Evolutionary conservation across 2,113 vertebrate genomes (phyloP).

Genomic region (Microtus pennsylvanicus): DNA sequence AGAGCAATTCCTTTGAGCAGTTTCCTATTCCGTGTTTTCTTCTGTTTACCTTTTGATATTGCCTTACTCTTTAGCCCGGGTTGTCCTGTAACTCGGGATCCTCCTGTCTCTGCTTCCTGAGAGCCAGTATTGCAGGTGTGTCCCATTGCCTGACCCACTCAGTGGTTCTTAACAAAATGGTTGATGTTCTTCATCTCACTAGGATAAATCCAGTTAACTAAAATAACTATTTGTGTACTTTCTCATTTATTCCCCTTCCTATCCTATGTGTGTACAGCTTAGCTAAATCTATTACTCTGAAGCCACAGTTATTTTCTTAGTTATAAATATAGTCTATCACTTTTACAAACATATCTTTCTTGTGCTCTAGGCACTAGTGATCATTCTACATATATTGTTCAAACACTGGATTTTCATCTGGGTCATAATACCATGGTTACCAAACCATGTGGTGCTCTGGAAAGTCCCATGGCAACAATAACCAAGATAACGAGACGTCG

Average conservation of each 20-base stretch:
- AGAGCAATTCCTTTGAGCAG: background rate
- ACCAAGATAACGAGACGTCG: slow-evolving; percentile 97
- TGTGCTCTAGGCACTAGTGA: slow-evolving; percentile 92
- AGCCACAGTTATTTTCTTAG: slow-evolving; percentile 15
- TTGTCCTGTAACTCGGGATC: background rate
- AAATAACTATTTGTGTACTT: background rate
- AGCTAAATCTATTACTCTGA: background rate
- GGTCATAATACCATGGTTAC: slow-evolving; percentile 99
- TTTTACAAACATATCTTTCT: slow-evolving; percentile 37
- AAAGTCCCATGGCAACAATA: slow-evolving; percentile 99
- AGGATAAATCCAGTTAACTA: slow-evolving; percentile 7
- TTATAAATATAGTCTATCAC: slow-evolving; percentile 45
- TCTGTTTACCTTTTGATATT: background rate
- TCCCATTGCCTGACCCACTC: background rate
- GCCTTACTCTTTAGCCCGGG: background rate
- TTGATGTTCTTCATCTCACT: slow-evolving; percentile 29
- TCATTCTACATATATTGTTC: slow-evolving; percentile 97
- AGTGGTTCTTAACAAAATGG: slow-evolving; percentile 1
- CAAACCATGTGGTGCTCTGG: slow-evolving; percentile 96
- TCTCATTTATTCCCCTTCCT: background rate
- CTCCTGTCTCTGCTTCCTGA: background rate
- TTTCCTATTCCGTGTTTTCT: background rate
- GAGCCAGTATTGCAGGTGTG: background rate
- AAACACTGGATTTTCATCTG: slow-evolving; percentile 97
- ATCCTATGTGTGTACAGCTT: background rate